These are phyloP conservation scores for Coenonympha arcania DNA, from an alignment of 2,888 invertebrate species.

Conservation along the genomic window DNA sequence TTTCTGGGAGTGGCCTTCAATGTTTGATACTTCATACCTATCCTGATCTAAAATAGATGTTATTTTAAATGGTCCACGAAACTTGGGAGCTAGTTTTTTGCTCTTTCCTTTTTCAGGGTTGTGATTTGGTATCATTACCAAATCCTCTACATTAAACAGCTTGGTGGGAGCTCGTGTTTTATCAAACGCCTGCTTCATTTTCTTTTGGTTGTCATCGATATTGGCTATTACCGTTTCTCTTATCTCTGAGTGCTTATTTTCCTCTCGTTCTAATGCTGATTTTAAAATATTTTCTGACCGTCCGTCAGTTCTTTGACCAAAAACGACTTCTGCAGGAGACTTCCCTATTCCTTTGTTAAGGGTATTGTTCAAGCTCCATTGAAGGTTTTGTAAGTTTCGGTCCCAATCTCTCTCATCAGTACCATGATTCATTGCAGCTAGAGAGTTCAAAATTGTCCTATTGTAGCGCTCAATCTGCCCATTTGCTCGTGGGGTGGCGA, in stretches of 20 bases:
- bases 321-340: background rate
- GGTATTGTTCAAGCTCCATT: slow-evolving; percentile 3
- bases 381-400: background rate
- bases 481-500: background rate
- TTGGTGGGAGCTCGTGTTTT: slow-evolving; percentile 12
- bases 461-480: background rate
- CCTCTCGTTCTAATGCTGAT: background rate
- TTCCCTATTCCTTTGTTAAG: too few species aligned
- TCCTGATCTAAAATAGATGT: slow-evolving; percentile 23
- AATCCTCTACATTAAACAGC: slow-evolving; percentile 15
- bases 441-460: background rate
- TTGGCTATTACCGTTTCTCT: background rate
- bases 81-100: slow-evolving; percentile 21
- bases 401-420: background rate
- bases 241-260: background rate
- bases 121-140: slow-evolving; percentile 24
- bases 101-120: slow-evolving; percentile 21
- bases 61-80: slow-evolving; percentile 20
- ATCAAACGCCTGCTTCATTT: slow-evolving; percentile 13
- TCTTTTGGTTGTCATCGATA: slow-evolving; percentile 1
- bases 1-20: slow-evolving; percentile 7
- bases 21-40: slow-evolving; percentile 24
- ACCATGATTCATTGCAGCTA: background rate
- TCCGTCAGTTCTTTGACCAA: background rate
- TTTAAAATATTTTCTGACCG: background rate